phyloP scores from a whole-genome alignment of 92 coral and sea anemone species.

The Meandrina meandrites region DNA sequence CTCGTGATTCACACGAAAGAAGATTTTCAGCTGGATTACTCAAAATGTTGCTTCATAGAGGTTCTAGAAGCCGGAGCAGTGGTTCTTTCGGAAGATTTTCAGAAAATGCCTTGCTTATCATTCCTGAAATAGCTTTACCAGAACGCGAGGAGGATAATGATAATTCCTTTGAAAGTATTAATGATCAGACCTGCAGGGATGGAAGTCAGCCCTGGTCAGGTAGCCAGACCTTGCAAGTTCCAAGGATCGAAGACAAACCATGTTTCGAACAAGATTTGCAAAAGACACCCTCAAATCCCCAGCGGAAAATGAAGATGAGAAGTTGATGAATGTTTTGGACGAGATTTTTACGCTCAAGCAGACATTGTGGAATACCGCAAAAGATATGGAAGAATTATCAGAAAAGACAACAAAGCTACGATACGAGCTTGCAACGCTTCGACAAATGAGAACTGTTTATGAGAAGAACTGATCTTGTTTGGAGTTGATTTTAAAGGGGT shows the following conservation, averaged over 20 bases:
- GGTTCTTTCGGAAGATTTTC: neutral
- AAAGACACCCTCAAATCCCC: neutral
- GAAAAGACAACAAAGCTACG: neutral
- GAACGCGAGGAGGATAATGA: neutral
- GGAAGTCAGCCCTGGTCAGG: neutral
- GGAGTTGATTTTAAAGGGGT: no score
- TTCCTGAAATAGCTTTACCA: constrained; percentile 1
- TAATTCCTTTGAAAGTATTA: neutral
- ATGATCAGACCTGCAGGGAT: neutral
- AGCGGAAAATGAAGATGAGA: neutral
- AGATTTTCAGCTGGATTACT: neutral
- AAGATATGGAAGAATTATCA: constrained; percentile 5
- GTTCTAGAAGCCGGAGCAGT: neutral
- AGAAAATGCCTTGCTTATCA: neutral
- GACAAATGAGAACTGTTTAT: constrained; percentile 7
- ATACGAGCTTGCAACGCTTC: constrained; percentile 5
- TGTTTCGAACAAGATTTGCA: neutral
- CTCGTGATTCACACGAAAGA: neutral
- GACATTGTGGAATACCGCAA: neutral
- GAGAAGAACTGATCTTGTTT: neutral
- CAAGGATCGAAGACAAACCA: neutral
- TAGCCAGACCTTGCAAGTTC: neutral
- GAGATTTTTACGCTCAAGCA: neutral
- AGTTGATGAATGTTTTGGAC: neutral
- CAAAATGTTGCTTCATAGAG: neutral